These are phyloP conservation scores for Drosophila nasuta DNA, from an alignment of 1,140 invertebrate genomes.

Conservation along the genomic window DNA sequence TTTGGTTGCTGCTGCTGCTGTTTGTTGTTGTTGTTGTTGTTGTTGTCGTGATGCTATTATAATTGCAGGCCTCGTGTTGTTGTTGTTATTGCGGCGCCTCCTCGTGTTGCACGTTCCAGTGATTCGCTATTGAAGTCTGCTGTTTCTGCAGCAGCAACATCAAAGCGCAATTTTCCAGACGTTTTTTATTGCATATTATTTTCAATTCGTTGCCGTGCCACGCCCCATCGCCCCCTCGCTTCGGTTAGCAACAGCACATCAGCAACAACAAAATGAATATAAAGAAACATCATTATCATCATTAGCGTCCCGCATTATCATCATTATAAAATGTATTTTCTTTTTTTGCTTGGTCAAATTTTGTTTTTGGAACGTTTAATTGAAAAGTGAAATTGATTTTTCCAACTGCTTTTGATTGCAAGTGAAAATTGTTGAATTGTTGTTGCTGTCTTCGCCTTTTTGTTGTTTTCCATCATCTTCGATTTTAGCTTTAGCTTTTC, in stretches of 20 bases:
- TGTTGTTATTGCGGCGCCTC: slow-evolving; percentile 4
- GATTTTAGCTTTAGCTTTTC: background rate
- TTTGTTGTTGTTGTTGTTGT: slow-evolving; percentile 11
- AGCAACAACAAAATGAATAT: slow-evolving; percentile 1
- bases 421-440: slow-evolving; percentile 50
- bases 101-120: slow-evolving; percentile 48
- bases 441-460: slow-evolving; percentile 31
- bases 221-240: background rate
- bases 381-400: slow-evolving; percentile 77
- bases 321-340: slow-evolving; percentile 31
- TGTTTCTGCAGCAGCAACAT: slow-evolving; percentile 25
- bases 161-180: slow-evolving; percentile 47
- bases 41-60: slow-evolving; percentile 32
- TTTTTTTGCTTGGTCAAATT: slow-evolving; percentile 25
- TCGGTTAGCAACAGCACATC: background rate
- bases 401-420: slow-evolving; percentile 29
- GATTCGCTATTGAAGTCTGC: slow-evolving; percentile 29
- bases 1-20: slow-evolving; percentile 8
- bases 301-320: slow-evolving; percentile 20
- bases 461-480: slow-evolving; percentile 6
- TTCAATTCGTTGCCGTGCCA: slow-evolving; percentile 34
- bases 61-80: slow-evolving; percentile 28
- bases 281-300: slow-evolving; percentile 4
- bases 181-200: slow-evolving; percentile 57
- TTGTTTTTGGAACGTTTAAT: slow-evolving; percentile 54